Percentiles rank a stretch among this genome's conserved stretches.
phyloP scores from a whole-genome alignment of 1,140 invertebrate genomes.

The Eufriesea mexicana region DNA sequence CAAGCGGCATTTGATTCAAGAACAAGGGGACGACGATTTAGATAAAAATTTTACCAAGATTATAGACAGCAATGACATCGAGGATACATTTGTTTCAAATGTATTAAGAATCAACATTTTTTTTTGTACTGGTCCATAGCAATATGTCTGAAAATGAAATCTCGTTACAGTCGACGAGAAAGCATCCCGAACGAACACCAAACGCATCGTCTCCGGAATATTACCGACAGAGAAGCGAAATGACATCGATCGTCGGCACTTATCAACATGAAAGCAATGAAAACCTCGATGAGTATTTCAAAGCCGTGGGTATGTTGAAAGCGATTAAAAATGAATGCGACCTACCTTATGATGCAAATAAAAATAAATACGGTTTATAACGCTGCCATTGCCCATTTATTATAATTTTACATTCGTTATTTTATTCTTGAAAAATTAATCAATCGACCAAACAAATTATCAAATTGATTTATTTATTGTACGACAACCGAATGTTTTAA shows the following conservation, averaged over 20 bases:
- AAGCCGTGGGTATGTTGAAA: constrained; percentile 82
- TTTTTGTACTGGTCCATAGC: not conserved
- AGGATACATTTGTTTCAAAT: not conserved
- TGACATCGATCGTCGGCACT: constrained; percentile 83
- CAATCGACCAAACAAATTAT: not conserved
- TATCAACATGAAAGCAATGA: constrained; percentile 86
- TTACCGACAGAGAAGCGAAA: constrained; percentile 63
- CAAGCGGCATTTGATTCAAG: not conserved
- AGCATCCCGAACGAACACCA: no score
- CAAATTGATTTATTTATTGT: not conserved
- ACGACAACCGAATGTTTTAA: not conserved
- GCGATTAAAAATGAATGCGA: constrained; percentile 26
- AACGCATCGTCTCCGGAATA: not conserved
- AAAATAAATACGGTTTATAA: constrained; percentile 36
- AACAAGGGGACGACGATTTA: constrained; percentile 22
- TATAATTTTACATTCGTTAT: not conserved
- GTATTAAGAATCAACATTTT: not conserved
- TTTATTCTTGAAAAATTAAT: not conserved
- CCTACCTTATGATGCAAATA: constrained; percentile 20
- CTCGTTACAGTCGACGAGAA: not conserved
- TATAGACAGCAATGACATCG: not conserved
- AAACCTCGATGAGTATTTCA: constrained; percentile 86
- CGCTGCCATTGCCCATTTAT: not conserved
- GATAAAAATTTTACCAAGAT: not conserved
- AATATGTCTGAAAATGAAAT: not conserved